These are phyloP conservation scores for Ovis canadensis DNA, from an alignment of 2,113 vertebrate genomes.

Conservation along the genomic window DNA sequence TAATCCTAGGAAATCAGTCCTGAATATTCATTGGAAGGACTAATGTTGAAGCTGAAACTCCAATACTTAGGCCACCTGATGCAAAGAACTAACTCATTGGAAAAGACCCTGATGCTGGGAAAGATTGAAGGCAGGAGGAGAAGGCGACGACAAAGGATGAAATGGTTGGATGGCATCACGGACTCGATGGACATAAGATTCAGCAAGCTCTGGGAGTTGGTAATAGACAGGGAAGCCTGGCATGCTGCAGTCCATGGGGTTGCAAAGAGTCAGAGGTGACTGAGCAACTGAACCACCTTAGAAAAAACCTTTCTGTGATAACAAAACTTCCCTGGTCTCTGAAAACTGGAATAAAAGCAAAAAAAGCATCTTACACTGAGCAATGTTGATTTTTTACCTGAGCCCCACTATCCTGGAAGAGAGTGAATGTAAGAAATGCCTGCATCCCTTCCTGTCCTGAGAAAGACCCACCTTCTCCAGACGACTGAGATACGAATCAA, in stretches of 20 bases:
- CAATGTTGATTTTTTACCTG: background rate
- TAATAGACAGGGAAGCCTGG: background rate
- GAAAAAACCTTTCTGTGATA: background rate
- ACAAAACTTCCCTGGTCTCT: background rate
- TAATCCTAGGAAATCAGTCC: background rate
- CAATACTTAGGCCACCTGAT: background rate
- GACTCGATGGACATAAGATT: background rate
- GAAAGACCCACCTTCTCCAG: background rate
- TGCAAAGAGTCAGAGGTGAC: background rate
- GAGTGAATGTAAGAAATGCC: background rate
- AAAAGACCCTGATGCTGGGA: background rate
- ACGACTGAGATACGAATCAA: background rate
- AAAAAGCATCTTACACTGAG: background rate
- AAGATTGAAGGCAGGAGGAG: background rate
- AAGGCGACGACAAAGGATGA: background rate
- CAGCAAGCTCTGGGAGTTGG: background rate
- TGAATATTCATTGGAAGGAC: background rate
- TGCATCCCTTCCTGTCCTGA: background rate
- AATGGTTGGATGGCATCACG: background rate
- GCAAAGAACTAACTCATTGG: background rate
- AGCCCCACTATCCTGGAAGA: background rate
- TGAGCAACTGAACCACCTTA: background rate
- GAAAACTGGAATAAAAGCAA: background rate
- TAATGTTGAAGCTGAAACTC: background rate
- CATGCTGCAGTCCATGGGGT: background rate